Base-by-base conservation (phyloP, 2,113 vertebrate genomes). In the Ctenodactylus gundi region DNA sequence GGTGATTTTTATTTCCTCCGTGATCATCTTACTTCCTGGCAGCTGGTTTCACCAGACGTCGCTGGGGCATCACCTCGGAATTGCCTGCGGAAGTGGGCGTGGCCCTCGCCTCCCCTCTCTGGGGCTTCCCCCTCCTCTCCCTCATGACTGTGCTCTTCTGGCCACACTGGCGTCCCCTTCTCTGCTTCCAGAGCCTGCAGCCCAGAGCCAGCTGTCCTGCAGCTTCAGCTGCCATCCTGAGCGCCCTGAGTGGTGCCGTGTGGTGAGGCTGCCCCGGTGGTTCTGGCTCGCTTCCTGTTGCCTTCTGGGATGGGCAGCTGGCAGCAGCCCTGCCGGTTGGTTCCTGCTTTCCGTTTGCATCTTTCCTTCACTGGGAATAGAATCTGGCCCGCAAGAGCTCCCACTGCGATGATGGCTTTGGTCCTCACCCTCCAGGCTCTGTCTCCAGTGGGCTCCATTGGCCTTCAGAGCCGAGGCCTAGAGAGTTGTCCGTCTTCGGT, bases 41-140 rank as follows among this genome's bases (percentile, higher is more conserved):
- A 8, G 20, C 0, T 36, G 31, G 27, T 36, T 31, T 85, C 31
- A 25, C 1, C 67, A 21, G 67, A 25, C 2, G 3, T 7, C 3
- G 1, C 6, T 36, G 46, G 0, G 23, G 49, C 10, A 6, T 23
- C 6, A 39, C 18, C 18, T 73, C 27, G 11, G 31, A 3, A 6
- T 10, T 44, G 18, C 3, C 15, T 17, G 21, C 34, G 2, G 0
- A 14, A 6, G 5, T 2, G 44, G 6, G 14, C 23, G 15, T 4
- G 34, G 7, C 36, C 8, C 36, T 39, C 41, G 15, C 6, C 15
- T 23, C 23, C 13, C n/a, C 13, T 5, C n/a, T 29, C 31, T 25
- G 1, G 5, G 1, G 6, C 14, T 11, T 21, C 4, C 17, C 5
- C 0, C 12, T 9, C 2, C 31, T 31, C 51, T 9, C 29, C 1